Conservation (phyloP, 2,888 invertebrate genomes). For the Drosophila maculinotata region DNA sequence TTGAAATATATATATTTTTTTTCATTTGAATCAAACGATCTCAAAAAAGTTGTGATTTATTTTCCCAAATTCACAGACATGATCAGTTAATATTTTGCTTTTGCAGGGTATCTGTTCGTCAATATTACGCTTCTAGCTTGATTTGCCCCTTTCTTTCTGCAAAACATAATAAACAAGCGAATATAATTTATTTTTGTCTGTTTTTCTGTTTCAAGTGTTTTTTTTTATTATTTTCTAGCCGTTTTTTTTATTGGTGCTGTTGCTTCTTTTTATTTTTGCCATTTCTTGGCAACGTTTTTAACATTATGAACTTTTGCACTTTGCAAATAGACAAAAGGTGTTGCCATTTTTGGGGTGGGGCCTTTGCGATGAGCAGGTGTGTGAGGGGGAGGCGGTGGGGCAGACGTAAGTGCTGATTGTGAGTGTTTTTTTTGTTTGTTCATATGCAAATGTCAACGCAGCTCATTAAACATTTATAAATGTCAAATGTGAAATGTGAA, state of each 20-base stretch:
- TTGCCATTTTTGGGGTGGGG: conserved; percentile 29
- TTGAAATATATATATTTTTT: too few relatives aligned
- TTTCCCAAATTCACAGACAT: too few relatives aligned
- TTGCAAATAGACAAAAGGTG: conserved; percentile 63
- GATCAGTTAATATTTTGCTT: background rate
- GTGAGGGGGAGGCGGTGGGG: background rate
- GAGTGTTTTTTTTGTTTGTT: conserved; percentile 4
- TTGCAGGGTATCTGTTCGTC: conserved; percentile 9
- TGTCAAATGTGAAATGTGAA: conserved; percentile 34
- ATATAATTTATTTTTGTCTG: conserved; percentile 64
- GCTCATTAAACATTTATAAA: conserved; percentile 33
- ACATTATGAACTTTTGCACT: conserved; percentile 74
- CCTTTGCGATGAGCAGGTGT: background rate
- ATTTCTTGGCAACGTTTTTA: conserved; percentile 58
- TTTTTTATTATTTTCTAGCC: conserved; percentile 22
- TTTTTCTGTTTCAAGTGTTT: conserved; percentile 13
- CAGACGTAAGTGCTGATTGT: conserved; percentile 2
- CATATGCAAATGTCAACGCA: conserved; percentile 56
- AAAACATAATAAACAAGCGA: conserved; percentile 51
- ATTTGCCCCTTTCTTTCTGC: conserved; percentile 6
- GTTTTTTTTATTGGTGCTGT: conserved; percentile 10
- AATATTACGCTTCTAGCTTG: conserved; percentile 6
- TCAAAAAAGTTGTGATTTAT: too few relatives aligned
- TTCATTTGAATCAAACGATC: too few relatives aligned
- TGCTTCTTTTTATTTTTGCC: conserved; percentile 28